These are phyloP conservation scores for Willisornis vidua DNA, from an alignment of 2,113 vertebrate genomes.

Conservation along the genomic window DNA sequence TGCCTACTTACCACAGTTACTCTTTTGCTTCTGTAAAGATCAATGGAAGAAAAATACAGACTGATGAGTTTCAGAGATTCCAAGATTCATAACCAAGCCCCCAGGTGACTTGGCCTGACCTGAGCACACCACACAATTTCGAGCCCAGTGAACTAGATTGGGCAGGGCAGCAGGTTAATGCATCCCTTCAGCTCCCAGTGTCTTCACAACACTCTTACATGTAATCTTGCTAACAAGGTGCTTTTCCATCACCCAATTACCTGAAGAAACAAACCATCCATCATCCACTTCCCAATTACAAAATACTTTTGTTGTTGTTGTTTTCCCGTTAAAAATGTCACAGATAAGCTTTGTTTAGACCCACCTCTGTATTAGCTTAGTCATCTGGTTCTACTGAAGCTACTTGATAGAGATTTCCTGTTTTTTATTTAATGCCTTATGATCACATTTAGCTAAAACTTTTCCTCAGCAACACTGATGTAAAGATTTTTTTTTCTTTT, in stretches of 20 bases:
- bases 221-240: neutral
- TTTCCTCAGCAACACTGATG: neutral
- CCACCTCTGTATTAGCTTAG: neutral
- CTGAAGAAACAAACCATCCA: neutral
- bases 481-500: neutral
- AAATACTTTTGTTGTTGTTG: neutral
- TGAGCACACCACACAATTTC: neutral
- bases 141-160: rapidly evolving
- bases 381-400: neutral
- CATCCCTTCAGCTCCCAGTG: neutral
- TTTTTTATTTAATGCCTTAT: neutral
- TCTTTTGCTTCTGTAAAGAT: neutral
- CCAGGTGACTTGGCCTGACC: neutral
- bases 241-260: neutral
- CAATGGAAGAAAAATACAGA: neutral
- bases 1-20: neutral
- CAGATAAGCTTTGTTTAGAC: neutral
- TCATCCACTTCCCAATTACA: neutral
- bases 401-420: neutral
- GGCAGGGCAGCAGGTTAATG: neutral
- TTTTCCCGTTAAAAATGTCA: neutral
- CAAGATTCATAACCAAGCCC: neutral
- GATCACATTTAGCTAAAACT: neutral
- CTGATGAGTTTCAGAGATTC: neutral
- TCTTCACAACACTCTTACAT: neutral